Percentiles rank a stretch among this genome's conserved stretches.
These are phyloP conservation scores for Alviniconcha marisindica DNA, from an alignment of 1,140 invertebrate genomes.

Conservation along the genomic window DNA sequence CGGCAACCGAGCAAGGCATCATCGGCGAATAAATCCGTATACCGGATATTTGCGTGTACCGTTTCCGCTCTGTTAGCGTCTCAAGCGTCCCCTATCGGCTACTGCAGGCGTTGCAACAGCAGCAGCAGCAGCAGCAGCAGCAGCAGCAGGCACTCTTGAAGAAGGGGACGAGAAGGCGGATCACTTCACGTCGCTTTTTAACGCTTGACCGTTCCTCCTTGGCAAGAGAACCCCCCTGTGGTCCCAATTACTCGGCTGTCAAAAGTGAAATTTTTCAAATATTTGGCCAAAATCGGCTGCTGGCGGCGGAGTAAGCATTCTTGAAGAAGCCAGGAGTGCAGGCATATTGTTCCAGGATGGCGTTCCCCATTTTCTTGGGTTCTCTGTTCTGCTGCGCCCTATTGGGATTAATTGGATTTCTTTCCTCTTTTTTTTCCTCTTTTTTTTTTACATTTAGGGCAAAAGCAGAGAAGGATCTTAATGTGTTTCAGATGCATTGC, in stretches of 20 bases:
- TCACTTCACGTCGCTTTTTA: slow-evolving; percentile 26
- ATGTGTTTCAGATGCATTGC: no score
- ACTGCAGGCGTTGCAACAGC: not conserved
- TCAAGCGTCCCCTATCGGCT: not conserved
- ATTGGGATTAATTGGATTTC: no score
- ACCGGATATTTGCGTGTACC: no score
- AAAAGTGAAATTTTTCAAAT: slow-evolving; percentile 32
- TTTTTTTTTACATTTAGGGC: no score
- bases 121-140: slow-evolving; percentile 8
- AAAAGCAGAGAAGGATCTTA: no score
- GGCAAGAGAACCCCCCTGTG: slow-evolving; percentile 1
- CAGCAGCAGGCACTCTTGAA: not conserved
- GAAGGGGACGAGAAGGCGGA: not conserved
- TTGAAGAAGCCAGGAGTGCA: not conserved
- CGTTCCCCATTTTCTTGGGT: no score
- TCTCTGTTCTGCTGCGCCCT: no score
- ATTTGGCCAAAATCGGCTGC: slow-evolving; percentile 15
- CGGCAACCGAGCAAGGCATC: no score
- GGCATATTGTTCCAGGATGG: slow-evolving; percentile 31
- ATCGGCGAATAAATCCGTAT: no score
- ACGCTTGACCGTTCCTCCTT: slow-evolving; percentile 1
- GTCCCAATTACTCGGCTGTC: slow-evolving; percentile 27
- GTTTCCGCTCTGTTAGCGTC: no score
- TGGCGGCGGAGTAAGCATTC: not conserved
- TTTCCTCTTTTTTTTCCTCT: not conserved